Percentiles rank a stretch among this genome's conserved stretches.
phyloP scores from a whole-genome alignment of 2,113 vertebrate species.

The Hippolais icterina region DNA sequence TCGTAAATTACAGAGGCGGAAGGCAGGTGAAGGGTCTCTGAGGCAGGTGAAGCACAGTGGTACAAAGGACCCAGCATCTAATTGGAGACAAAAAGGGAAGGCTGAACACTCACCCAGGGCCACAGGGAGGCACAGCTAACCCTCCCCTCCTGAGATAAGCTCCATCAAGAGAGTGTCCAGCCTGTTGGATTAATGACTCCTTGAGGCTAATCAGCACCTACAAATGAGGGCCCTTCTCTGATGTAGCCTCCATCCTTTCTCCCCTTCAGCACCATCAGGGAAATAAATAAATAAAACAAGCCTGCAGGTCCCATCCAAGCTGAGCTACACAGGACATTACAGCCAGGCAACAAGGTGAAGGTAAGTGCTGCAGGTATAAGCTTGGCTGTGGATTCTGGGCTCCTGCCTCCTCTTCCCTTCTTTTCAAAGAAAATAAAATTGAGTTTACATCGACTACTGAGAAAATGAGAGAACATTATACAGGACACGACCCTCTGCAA shows the following conservation, averaged over 20 bases:
- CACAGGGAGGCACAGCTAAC: background rate
- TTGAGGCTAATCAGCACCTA: background rate
- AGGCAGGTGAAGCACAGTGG: background rate
- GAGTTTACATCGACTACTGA: slow-evolving; percentile 51
- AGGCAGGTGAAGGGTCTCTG: background rate
- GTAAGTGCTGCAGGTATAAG: background rate
- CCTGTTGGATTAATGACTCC: background rate
- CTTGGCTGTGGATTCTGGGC: background rate
- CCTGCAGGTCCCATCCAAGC: background rate
- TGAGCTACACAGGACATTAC: background rate
- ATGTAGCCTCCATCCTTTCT: background rate
- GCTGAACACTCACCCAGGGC: background rate
- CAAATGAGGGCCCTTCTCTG: background rate
- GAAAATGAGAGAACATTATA: slow-evolving; percentile 54
- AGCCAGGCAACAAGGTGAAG: background rate
- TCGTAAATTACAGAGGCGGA: background rate
- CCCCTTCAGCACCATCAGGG: background rate
- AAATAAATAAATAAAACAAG: background rate
- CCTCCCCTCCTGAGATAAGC: background rate
- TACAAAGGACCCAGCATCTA: background rate
- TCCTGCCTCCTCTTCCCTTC: background rate
- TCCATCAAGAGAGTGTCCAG: background rate
- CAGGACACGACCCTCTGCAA: slow-evolving; percentile 48
- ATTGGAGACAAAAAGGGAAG: background rate
- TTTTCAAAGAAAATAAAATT: slow-evolving; percentile 43